Percentiles rank a stretch among this genome's conserved stretches.
Conservation (phyloP, 1,140 invertebrate genomes). For the Choristoneura fumiferana region DNA sequence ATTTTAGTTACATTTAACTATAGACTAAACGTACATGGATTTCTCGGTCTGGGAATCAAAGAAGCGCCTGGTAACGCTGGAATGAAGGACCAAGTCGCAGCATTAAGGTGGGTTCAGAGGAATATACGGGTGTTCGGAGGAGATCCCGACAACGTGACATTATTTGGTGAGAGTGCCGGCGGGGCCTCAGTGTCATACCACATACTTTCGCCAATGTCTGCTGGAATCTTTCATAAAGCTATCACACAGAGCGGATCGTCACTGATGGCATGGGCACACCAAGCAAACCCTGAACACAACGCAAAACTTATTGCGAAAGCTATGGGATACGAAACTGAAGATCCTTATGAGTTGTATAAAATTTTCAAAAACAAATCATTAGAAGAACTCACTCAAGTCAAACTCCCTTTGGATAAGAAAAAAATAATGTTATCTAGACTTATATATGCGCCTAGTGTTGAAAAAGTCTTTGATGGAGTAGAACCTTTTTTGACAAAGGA, state of each 20-base stretch:
- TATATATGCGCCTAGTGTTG: constrained; percentile 19
- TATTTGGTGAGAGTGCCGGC: constrained; percentile 77
- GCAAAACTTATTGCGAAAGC: constrained; percentile 48
- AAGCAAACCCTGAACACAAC: constrained; percentile 46
- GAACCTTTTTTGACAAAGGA: constrained; percentile 23
- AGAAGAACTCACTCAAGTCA: constrained; percentile 29
- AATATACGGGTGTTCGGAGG: constrained; percentile 72
- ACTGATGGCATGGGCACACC: constrained; percentile 55
- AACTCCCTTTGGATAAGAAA: constrained; percentile 9
- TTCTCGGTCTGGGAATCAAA: constrained; percentile 61
- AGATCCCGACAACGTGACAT: constrained; percentile 65
- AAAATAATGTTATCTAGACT: neutral
- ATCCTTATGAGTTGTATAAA: constrained; percentile 50
- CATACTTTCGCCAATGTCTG: constrained; percentile 75
- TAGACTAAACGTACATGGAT: constrained; percentile 82
- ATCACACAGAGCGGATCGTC: constrained; percentile 80
- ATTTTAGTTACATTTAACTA: constrained; percentile 89
- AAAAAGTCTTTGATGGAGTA: constrained; percentile 10
- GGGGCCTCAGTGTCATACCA: constrained; percentile 71
- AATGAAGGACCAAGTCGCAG: constrained; percentile 72
- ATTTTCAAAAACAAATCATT: constrained; percentile 47
- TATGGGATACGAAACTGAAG: constrained; percentile 43
- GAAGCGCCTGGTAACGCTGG: constrained; percentile 72
- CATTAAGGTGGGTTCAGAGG: constrained; percentile 66
- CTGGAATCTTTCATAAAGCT: constrained; percentile 77